Conservation (phyloP, 2,113 vertebrate genomes). For the Ginglymostoma cirratum region DNA sequence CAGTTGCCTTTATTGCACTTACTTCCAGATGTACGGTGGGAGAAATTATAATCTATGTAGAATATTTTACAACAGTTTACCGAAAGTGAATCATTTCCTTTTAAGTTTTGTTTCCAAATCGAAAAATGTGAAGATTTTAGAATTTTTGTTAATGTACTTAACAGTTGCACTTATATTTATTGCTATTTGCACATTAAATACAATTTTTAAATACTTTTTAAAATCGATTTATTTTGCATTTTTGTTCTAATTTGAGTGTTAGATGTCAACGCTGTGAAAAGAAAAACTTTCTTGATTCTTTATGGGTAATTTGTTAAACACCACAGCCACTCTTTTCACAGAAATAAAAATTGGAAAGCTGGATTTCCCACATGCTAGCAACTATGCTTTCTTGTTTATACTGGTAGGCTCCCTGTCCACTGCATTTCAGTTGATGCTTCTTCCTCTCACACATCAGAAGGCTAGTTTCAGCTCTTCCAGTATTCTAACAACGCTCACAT, state of each 20-base stretch:
- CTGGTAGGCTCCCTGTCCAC: neutral
- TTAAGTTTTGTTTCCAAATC: neutral
- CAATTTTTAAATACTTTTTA: neutral
- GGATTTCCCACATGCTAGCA: neutral
- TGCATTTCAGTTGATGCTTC: neutral
- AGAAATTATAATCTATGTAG: neutral
- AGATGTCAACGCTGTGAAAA: neutral
- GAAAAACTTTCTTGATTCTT: neutral
- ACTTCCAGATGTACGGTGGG: neutral
- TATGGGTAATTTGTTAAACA: neutral
- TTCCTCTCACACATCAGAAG: no score
- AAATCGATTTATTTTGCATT: neutral
- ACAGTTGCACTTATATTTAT: slow-evolving; percentile 11
- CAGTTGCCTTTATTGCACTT: neutral
- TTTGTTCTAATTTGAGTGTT: neutral
- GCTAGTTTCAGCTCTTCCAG: neutral
- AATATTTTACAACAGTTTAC: neutral
- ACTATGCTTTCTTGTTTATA: neutral
- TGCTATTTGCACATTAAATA: slow-evolving; percentile 30
- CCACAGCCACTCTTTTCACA: neutral
- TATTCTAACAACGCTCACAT: no score
- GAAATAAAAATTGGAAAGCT: neutral
- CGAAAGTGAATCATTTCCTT: neutral
- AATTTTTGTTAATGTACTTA: neutral
- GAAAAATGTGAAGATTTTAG: neutral